Percentiles rank a stretch among this genome's conserved stretches.
Evolutionary conservation across 2,113 vertebrate genomes (phyloP).

Genomic region (Tetrao urogallus): DNA sequence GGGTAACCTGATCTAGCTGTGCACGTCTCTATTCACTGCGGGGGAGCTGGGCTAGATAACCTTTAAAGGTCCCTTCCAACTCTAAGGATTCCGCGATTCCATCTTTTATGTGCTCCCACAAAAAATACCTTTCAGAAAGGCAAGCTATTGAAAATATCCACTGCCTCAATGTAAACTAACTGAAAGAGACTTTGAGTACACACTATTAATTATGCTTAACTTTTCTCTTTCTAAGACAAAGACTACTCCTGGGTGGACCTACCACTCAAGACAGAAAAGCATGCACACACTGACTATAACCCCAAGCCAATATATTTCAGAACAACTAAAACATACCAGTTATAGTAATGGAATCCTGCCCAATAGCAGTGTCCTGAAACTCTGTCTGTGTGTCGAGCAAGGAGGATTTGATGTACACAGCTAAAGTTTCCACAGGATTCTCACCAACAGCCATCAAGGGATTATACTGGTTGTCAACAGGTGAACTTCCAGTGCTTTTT

Average conservation of each 20-base stretch:
- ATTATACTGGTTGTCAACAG: constrained; percentile 90
- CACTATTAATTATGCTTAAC: background rate
- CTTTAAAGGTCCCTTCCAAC: too few species aligned
- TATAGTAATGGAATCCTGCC: constrained; percentile 81
- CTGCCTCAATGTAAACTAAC: background rate
- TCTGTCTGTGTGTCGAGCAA: constrained; percentile 81
- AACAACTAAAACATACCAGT: constrained; percentile 78
- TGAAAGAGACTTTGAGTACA: background rate
- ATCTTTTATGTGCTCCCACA: background rate
- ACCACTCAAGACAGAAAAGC: background rate
- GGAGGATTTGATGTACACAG: constrained; percentile 85
- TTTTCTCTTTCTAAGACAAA: background rate
- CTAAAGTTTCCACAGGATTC: constrained; percentile 82
- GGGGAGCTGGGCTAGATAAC: too few species aligned
- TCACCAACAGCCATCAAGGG: constrained; percentile 79
- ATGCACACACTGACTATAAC: background rate
- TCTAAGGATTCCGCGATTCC: too few species aligned
- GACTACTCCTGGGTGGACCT: background rate
- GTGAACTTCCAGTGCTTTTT: constrained; percentile 86
- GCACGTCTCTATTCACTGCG: too few species aligned
- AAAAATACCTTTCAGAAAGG: background rate
- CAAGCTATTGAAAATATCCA: background rate
- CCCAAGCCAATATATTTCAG: constrained; percentile 7
- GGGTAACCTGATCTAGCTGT: too few species aligned
- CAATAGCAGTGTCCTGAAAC: constrained; percentile 74